phyloP scores from a whole-genome alignment of 2,888 invertebrate genomes.

The Ecdyonurus torrentis region DNA sequence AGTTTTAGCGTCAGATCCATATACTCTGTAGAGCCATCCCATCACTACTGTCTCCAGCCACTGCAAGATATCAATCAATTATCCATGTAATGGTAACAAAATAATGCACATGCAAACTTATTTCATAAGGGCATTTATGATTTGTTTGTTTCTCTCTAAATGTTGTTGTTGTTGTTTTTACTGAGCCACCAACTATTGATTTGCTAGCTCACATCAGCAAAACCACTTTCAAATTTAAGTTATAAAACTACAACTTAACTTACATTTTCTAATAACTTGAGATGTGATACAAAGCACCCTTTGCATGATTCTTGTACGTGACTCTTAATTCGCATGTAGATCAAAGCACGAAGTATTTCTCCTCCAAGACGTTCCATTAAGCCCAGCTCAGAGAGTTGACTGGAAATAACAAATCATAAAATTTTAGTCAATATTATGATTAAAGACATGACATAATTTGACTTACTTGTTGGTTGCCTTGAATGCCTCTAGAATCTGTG shows the following conservation, averaged over 20 bases:
- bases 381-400: slow-evolving; percentile 53
- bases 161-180: too few relatives aligned
- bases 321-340: slow-evolving; percentile 64
- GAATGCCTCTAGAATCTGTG: slow-evolving; percentile 49
- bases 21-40: slow-evolving; percentile 73
- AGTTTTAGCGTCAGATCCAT: slow-evolving; percentile 45
- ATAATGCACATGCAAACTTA: neutral
- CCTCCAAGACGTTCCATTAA: slow-evolving; percentile 70
- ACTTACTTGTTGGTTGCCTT: slow-evolving; percentile 55
- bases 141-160: too few relatives aligned
- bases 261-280: slow-evolving; percentile 56
- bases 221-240: neutral
- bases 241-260: too few relatives aligned
- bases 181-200: neutral
- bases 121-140: too few relatives aligned
- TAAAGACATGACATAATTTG: neutral
- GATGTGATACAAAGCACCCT: slow-evolving; percentile 67
- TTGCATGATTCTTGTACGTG: slow-evolving; percentile 75
- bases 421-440: neutral
- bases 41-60: slow-evolving; percentile 79
- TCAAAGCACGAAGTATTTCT: slow-evolving; percentile 64
- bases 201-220: neutral
- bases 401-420: slow-evolving; percentile 17
- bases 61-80: slow-evolving; percentile 26
- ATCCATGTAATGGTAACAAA: neutral